These are phyloP conservation scores for Noctua comes DNA, from an alignment of 2,888 invertebrate species.

Conservation along the genomic window DNA sequence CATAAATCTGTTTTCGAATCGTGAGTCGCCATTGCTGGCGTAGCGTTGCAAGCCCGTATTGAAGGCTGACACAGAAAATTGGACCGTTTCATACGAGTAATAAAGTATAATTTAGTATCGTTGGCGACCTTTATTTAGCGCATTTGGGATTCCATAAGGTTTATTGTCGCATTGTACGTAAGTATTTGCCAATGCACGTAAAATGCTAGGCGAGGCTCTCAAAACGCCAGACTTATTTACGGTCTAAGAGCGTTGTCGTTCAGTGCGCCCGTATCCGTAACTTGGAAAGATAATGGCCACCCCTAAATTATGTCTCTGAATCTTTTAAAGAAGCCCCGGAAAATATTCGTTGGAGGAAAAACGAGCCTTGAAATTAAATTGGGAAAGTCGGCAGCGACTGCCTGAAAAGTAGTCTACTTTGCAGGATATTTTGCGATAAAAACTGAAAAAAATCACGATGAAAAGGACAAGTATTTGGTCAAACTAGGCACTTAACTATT, in stretches of 20 bases:
- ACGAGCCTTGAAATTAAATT: constrained; percentile 33
- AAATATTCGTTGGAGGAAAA: constrained; percentile 47
- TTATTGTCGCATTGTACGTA: constrained; percentile 88
- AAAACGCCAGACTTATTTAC: constrained; percentile 89
- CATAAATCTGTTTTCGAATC: constrained; percentile 90
- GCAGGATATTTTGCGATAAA: background rate
- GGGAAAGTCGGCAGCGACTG: constrained; percentile 8
- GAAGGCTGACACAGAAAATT: constrained; percentile 75
- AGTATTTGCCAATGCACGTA: constrained; percentile 90
- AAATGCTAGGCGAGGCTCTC: constrained; percentile 87
- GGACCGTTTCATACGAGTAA: constrained; percentile 74
- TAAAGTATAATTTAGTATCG: constrained; percentile 84
- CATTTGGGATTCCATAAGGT: constrained; percentile 80
- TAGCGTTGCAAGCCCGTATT: constrained; percentile 79
- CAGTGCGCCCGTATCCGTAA: constrained; percentile 64
- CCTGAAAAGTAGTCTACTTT: background rate
- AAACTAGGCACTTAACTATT: too few species aligned
- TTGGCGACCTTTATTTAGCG: constrained; percentile 77
- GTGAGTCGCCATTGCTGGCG: constrained; percentile 85
- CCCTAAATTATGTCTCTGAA: constrained; percentile 65
- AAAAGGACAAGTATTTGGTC: background rate
- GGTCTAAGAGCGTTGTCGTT: constrained; percentile 76
- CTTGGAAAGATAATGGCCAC: constrained; percentile 70
- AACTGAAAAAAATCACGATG: background rate
- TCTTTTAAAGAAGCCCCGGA: constrained; percentile 51